Conservation (phyloP, 2,797 vertebrate species). For the Poecilia picta region DNA sequence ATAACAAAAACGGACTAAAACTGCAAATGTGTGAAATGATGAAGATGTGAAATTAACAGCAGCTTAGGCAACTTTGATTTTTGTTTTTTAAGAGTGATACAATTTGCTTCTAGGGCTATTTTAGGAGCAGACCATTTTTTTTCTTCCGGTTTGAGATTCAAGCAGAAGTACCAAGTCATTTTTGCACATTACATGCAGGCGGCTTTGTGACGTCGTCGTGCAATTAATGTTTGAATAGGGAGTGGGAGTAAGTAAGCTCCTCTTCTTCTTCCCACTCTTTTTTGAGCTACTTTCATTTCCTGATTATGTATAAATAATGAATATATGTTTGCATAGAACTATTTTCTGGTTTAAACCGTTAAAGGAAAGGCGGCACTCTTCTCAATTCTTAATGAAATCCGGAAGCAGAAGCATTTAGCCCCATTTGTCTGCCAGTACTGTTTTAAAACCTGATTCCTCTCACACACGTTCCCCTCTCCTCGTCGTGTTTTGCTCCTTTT, state of each 20-base stretch:
- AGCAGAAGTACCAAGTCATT: background rate
- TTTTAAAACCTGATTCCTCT: slow-evolving; percentile 28
- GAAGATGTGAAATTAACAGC: too few relatives aligned
- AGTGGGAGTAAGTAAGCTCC: background rate
- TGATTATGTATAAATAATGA: background rate
- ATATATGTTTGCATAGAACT: background rate
- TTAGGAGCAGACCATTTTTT: background rate
- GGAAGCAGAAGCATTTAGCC: slow-evolving; percentile 1
- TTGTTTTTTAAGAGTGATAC: background rate
- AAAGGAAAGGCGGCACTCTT: background rate
- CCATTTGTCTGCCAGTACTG: slow-evolving; percentile 28
- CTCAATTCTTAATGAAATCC: background rate
- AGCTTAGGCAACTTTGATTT: too few relatives aligned
- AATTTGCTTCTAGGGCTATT: background rate
- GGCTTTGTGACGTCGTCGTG: background rate
- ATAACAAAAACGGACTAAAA: too few relatives aligned
- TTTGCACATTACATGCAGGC: background rate
- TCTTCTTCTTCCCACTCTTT: background rate
- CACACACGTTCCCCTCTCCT: slow-evolving; percentile 31
- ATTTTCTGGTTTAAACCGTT: background rate
- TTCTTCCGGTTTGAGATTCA: background rate
- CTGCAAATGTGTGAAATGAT: too few relatives aligned
- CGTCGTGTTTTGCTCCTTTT: slow-evolving; percentile 33
- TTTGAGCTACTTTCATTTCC: background rate
- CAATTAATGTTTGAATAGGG: background rate